These are phyloP conservation scores for Synanthedon andrenaeformis DNA, from an alignment of 2,888 invertebrate genomes.

Conservation along the genomic window DNA sequence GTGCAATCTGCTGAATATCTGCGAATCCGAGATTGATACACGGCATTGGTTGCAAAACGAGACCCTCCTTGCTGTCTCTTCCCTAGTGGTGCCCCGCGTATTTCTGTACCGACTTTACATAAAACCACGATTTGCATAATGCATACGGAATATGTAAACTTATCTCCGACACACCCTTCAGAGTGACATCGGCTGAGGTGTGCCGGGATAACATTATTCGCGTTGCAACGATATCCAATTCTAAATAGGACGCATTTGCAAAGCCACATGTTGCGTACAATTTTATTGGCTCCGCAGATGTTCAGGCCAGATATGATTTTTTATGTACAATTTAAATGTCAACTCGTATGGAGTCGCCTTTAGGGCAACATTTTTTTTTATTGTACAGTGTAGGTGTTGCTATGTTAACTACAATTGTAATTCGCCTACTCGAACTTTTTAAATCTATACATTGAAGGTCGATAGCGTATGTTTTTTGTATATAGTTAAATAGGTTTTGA, in stretches of 20 bases:
- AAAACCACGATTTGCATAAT: conserved; percentile 69
- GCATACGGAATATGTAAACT: conserved; percentile 68
- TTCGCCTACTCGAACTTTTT: no score
- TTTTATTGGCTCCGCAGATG: conserved; percentile 35
- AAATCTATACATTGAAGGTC: no score
- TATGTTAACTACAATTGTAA: no score
- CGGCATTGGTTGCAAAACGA: conserved; percentile 27
- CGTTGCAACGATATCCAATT: conserved; percentile 54
- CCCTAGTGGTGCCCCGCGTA: background rate
- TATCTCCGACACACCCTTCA: conserved; percentile 65
- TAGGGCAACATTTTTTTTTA: conserved; percentile 9
- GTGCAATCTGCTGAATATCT: no score
- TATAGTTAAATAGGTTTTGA: no score
- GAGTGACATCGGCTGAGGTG: conserved; percentile 59
- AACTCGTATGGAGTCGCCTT: conserved; percentile 7
- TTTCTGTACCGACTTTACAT: conserved; percentile 47
- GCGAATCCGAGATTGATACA: conserved; percentile 13
- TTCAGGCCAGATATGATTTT: conserved; percentile 24
- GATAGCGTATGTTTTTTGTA: no score
- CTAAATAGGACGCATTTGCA: conserved; percentile 61
- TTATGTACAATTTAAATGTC: conserved; percentile 10
- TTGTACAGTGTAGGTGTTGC: background rate
- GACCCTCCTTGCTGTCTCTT: conserved; percentile 2
- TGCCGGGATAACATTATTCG: conserved; percentile 66
- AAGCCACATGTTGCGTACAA: conserved; percentile 33